Percentiles rank a stretch among this genome's conserved stretches.
These are phyloP conservation scores for Pangasianodon gigas DNA, from an alignment of 2,113 vertebrate species.

Conservation along the genomic window DNA sequence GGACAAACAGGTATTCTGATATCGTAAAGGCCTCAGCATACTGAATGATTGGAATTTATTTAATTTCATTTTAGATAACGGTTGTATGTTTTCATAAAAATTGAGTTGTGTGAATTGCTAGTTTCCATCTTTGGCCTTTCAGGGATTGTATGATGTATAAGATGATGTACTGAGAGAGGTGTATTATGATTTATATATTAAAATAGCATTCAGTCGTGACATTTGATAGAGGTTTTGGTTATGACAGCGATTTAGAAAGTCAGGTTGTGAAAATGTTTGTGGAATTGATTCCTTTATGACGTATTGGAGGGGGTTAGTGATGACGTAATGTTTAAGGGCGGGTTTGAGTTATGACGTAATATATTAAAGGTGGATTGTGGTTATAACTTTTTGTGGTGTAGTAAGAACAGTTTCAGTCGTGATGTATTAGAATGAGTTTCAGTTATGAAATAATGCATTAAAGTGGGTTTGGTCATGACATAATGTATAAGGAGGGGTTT, in stretches of 20 bases:
- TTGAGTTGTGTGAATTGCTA: neutral
- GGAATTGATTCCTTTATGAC: neutral
- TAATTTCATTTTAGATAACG: neutral
- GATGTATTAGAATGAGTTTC: neutral
- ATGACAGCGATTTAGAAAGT: neutral
- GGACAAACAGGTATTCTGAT: neutral
- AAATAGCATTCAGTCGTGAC: neutral
- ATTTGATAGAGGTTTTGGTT: neutral
- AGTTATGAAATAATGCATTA: neutral
- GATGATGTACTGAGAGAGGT: neutral
- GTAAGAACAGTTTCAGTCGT: neutral
- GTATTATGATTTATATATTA: neutral
- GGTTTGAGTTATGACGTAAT: neutral
- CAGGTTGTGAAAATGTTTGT: neutral
- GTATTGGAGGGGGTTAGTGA: neutral
- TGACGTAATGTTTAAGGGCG: neutral
- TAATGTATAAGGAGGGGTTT: neutral
- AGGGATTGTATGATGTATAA: neutral
- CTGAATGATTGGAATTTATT: neutral
- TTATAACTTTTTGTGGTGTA: neutral
- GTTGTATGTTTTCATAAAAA: neutral
- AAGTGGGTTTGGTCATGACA: neutral
- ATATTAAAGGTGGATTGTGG: neutral
- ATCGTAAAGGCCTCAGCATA: neutral
- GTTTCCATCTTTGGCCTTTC: neutral